Evolutionary conservation across 2,888 invertebrate species (phyloP), one percentile per base, ranked within the genome.

Genomic region (Empis stercorea): DNA sequence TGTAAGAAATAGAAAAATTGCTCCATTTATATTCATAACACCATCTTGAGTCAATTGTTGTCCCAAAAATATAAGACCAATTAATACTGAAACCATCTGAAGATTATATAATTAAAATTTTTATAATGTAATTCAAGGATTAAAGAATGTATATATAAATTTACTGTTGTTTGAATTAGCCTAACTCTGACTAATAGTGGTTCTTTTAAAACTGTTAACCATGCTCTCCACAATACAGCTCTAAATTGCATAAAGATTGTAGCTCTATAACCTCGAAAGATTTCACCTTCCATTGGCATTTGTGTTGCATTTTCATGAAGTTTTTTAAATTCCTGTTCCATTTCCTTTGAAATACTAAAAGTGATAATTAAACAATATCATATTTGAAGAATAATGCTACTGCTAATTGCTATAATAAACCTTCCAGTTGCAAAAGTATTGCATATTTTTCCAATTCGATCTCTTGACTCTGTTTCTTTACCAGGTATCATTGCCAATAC

Each of bases 11-110:
- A 93, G 80, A 66, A 92, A 94, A 47, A 94, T 75, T 23, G 86
- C 89, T 39, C 94, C 94, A 63, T 92, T 94, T 54, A 94, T 87
- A 66, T 95, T 95, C 82, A 87, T 87, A 1, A 94, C 88, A 2
- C 89, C 94, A 59, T 87, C 86, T 65, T 88, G 87, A 62, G 85
- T 81, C 46, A 87, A 63, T 49, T 76, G 70, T 64, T 93, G 89
- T 0, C 85, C 83, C 62, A 84, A 84, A 69, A 89, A 96, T 54
- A 96, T 84, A 43, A 89, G 70, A 3, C 93, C 93, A 51, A 94
- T 81, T 9, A 95, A 68, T n/a, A 91, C 62, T 0, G 89, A 81
- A 9, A 94, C 84, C 76, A 92, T 80, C 94, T 94, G 63, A n/a
- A 71, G 15, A 41, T 44, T 14, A 40, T 30, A 14, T 23, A n/a